A percentile compares a stretch with the other conserved stretches of the same genome.
phyloP scores from a whole-genome alignment of 92 coral and sea anemone genomes.

The Phenganax marumi region DNA sequence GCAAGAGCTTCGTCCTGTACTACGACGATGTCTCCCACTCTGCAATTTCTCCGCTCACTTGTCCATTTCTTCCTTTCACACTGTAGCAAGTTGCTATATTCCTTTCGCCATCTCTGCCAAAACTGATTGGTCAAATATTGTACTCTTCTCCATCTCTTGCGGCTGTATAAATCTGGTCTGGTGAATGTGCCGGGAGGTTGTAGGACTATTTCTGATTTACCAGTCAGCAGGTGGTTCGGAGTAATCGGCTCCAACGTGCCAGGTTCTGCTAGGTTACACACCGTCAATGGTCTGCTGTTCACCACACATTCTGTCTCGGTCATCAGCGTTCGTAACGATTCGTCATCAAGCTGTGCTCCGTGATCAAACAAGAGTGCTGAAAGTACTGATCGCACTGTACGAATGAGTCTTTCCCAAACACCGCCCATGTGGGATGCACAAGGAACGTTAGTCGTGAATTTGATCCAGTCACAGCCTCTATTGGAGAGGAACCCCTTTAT shows the following conservation, averaged over 20 bases:
- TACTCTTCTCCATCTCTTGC: slow-evolving; percentile 17
- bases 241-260: slow-evolving; percentile 1
- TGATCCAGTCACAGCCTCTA: slow-evolving; percentile 53
- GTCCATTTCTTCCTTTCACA: slow-evolving; percentile 9
- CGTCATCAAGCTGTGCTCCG: slow-evolving; percentile 38
- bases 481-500: slow-evolving; percentile 30
- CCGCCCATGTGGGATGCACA: slow-evolving; percentile 52
- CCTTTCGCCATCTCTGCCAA: slow-evolving; percentile 15
- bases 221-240: neutral
- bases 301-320: slow-evolving; percentile 25
- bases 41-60: neutral
- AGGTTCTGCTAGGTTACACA: neutral
- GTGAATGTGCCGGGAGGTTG: neutral
- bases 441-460: slow-evolving; percentile 53
- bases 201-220: neutral
- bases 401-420: slow-evolving; percentile 39
- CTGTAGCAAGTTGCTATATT: slow-evolving; percentile 11
- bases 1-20: slow-evolving; percentile 17
- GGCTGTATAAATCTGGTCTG: slow-evolving; percentile 1
- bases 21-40: neutral
- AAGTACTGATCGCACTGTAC: slow-evolving; percentile 41
- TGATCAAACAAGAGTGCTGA: slow-evolving; percentile 21
- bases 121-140: slow-evolving; percentile 12
- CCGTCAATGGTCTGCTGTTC: slow-evolving; percentile 2
- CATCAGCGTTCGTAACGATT: slow-evolving; percentile 18